Base-by-base conservation (phyloP, 2,888 invertebrate species). In the Drosophila antonietae region DNA sequence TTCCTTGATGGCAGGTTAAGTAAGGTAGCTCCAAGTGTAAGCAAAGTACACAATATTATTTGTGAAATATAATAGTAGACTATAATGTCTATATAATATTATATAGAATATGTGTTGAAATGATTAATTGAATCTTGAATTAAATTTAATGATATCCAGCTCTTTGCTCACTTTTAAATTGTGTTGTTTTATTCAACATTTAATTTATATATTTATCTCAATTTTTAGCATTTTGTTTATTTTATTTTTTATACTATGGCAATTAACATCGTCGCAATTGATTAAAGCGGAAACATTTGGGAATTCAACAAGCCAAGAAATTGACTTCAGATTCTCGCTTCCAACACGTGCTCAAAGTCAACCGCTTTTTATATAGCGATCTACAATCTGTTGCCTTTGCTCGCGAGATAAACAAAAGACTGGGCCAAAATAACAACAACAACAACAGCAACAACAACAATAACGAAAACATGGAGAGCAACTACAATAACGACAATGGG, bases 271-370 rank as follows among this genome's bases (percentile, higher is more conserved):
- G 14, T 14, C 35, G 44, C 31, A 61, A 47, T 41, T 41, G 43
- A 56, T 62, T 20, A 8, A 47, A 56, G 51, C 61, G 58, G 64
- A 77, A 67, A 39, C 51, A 23, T 52, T 62, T 33, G 31, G 35
- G 18, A 67, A 37, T 14, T 20, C 18, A 20, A 63, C n/a, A n/a
- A 53, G 43, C 6, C 61, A 53, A 63, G 53, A 70, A 72, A 60
- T 43, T 9, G 63, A 73, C 60, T 51, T 20, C 28, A 46, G 61
- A 75, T 83, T 83, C 83, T 83, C 78, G 75, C 73, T 51, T 58
- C 28, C 33, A 47, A 64, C 69, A 67, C 69, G 61, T 59, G 63
- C 63, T 81, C 73, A 80, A 75, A 83, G 76, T 64, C 63, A 81
- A 78, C 75, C 15, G 62, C 62, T 73, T 75, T 70, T 62, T 39